Conservation (phyloP, 1,140 invertebrate species). For the Atta texana region DNA sequence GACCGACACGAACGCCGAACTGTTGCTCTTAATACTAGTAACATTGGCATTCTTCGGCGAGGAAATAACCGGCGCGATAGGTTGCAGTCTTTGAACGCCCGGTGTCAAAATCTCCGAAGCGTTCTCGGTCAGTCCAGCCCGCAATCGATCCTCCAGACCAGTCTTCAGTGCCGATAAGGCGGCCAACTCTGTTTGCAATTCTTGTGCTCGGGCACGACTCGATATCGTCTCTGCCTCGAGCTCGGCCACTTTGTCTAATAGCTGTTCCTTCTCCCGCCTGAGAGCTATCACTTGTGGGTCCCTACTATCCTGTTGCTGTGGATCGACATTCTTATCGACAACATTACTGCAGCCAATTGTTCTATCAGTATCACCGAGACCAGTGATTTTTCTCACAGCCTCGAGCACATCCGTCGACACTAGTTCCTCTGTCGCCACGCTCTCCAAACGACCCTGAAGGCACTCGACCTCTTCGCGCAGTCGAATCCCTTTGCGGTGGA, state of each 20-base stretch:
- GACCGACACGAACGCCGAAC: conserved; percentile 80
- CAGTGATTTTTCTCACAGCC: conserved; percentile 81
- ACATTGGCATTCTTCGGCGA: conserved; percentile 75
- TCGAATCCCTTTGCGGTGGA: conserved; percentile 92
- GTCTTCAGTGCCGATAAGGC: conserved; percentile 87
- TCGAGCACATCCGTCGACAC: conserved; percentile 84
- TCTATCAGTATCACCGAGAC: conserved; percentile 34
- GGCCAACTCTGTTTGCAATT: conserved; percentile 88
- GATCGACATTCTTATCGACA: conserved; percentile 22
- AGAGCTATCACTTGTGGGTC: conserved; percentile 83
- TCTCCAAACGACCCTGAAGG: conserved; percentile 85
- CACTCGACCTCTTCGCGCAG: conserved; percentile 91
- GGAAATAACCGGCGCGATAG: conserved; percentile 70
- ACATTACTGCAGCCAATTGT: conserved; percentile 13
- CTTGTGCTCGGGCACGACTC: conserved; percentile 88
- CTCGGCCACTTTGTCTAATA: conserved; percentile 90
- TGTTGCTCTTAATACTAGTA: conserved; percentile 78
- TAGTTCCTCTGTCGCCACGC: conserved; percentile 84
- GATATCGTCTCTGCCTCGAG: conserved; percentile 91
- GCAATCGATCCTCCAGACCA: conserved; percentile 89
- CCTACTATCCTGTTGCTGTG: background rate
- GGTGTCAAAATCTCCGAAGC: conserved; percentile 66
- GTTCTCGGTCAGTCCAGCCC: conserved; percentile 83
- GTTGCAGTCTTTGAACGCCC: conserved; percentile 78
- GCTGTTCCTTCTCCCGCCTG: conserved; percentile 90